phyloP scores from a whole-genome alignment of 2,113 vertebrate genomes.

The Leuciscus idus region DNA sequence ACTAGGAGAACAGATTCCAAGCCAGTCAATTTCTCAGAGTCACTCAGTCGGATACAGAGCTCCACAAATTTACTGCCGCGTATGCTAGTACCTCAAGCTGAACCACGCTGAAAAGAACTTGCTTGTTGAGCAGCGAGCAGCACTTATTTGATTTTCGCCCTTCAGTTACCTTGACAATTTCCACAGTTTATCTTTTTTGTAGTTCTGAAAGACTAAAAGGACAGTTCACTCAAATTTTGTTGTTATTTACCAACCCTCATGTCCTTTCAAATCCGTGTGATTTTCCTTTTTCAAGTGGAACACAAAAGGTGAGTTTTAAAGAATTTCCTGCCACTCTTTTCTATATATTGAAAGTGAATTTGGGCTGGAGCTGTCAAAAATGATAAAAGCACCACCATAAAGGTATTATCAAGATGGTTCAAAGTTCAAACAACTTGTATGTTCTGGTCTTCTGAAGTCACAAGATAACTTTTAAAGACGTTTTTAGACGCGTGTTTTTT shows the following conservation, averaged over 20 bases:
- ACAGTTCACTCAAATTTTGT: background rate
- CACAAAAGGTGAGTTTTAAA: background rate
- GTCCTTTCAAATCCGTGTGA: background rate
- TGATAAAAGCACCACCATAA: background rate
- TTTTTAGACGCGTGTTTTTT: background rate
- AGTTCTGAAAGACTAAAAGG: slow-evolving; percentile 24
- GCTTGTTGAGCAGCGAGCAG: slow-evolving; percentile 29
- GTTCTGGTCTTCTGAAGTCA: background rate
- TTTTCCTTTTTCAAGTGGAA: background rate
- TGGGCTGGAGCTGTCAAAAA: slow-evolving; percentile 1
- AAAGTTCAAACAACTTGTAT: background rate
- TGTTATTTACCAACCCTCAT: background rate
- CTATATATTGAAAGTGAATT: background rate
- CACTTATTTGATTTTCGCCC: slow-evolving; percentile 36
- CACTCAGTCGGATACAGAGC: slow-evolving; percentile 37
- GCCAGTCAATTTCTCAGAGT: slow-evolving; percentile 41
- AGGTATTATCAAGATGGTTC: background rate
- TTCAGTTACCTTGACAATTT: slow-evolving; percentile 34
- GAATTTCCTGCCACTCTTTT: background rate
- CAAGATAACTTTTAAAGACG: background rate
- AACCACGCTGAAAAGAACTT: slow-evolving; percentile 24
- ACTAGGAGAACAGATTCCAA: slow-evolving; percentile 8
- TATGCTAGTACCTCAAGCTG: slow-evolving; percentile 18
- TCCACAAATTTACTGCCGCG: slow-evolving; percentile 5
- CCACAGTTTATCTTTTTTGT: slow-evolving; percentile 37